Percentiles rank a stretch among this genome's conserved stretches.
Conservation (phyloP, 2,888 invertebrate genomes). For the Lucinisca nassula region DNA sequence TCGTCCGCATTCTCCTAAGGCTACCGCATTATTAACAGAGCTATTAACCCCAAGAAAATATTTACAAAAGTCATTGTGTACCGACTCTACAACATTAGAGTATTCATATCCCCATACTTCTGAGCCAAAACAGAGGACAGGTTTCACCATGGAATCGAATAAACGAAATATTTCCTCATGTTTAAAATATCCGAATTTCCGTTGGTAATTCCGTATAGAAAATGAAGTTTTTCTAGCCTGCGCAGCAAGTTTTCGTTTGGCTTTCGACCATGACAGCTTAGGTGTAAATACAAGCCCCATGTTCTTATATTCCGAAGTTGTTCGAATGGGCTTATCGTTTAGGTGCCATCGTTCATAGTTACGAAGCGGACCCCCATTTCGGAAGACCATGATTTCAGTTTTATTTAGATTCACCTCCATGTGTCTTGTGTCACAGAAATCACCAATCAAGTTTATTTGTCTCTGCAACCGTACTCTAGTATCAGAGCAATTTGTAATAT, state of each 20-base stretch:
- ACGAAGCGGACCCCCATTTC: slow-evolving; percentile 15
- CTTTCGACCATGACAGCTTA: slow-evolving; percentile 10
- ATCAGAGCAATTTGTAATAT: slow-evolving; percentile 21
- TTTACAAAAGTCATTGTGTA: background rate
- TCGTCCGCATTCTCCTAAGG: background rate
- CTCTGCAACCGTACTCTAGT: background rate
- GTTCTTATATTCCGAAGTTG: slow-evolving; percentile 16
- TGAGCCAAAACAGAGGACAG: background rate
- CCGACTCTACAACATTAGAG: background rate
- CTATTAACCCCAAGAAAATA: background rate
- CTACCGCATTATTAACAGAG: background rate
- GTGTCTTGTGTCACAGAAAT: background rate
- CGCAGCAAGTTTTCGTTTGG: background rate
- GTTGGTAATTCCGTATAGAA: background rate
- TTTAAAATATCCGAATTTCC: background rate
- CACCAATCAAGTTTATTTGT: background rate
- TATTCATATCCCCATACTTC: slow-evolving; percentile 11
- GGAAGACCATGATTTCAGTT: slow-evolving; percentile 18
- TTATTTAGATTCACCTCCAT: background rate
- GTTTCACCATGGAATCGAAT: slow-evolving; percentile 15
- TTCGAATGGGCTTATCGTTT: background rate
- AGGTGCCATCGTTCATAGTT: slow-evolving; percentile 8
- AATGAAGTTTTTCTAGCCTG: slow-evolving; percentile 6
- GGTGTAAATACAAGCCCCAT: slow-evolving; percentile 29
- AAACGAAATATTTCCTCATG: slow-evolving; percentile 11